phyloP scores from a whole-genome alignment of 2,113 vertebrate genomes.

The Speoplatyrhinus poulsoni region DNA sequence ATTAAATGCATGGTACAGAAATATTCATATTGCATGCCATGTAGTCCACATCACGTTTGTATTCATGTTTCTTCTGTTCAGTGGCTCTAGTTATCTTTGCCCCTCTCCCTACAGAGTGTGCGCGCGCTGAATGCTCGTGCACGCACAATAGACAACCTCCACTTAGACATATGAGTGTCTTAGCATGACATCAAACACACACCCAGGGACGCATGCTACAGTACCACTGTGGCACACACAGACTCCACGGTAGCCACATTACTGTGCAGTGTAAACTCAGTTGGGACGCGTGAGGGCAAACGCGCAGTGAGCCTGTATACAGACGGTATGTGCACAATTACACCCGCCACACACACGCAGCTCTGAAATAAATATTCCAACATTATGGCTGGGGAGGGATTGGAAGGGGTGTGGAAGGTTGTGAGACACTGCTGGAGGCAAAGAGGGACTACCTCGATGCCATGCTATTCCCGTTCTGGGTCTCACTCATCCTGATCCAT shows the following conservation, averaged over 20 bases:
- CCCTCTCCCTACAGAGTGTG: conserved; percentile 52
- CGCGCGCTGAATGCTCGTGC: conserved; percentile 63
- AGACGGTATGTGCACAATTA: too few species aligned
- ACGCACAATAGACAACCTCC: conserved; percentile 29
- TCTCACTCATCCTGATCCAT: conserved; percentile 64
- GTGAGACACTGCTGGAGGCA: too few species aligned
- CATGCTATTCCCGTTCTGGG: not conserved
- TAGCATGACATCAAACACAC: conserved; percentile 57
- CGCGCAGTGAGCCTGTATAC: not conserved
- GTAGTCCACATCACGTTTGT: too few species aligned
- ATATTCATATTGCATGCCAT: too few species aligned
- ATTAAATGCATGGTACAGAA: too few species aligned
- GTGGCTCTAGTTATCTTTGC: conserved; percentile 9
- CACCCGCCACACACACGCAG: too few species aligned
- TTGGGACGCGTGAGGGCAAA: not conserved
- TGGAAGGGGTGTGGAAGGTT: too few species aligned
- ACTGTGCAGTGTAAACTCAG: not conserved
- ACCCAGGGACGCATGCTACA: conserved; percentile 51
- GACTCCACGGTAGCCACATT: not conserved
- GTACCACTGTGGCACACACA: conserved; percentile 28
- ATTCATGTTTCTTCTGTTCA: conserved; percentile 21
- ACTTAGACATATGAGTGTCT: conserved; percentile 46
- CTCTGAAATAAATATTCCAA: too few species aligned
- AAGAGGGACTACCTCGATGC: too few species aligned
- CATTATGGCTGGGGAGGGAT: too few species aligned